A percentile compares a stretch with the other conserved stretches of the same genome.
Conservation (phyloP, 2,888 invertebrate genomes). For the Sarcophaga variegata region DNA sequence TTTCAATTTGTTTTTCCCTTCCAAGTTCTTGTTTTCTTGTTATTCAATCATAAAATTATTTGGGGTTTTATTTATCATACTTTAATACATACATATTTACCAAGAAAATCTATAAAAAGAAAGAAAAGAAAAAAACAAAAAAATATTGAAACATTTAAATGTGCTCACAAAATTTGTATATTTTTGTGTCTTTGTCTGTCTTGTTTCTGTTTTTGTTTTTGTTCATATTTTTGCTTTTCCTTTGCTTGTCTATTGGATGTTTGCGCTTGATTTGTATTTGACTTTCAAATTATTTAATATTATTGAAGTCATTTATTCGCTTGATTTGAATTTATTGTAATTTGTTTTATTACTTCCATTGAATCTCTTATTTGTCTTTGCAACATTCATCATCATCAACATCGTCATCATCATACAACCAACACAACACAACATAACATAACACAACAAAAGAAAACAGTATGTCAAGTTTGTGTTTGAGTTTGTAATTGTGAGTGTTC, state of each 20-base stretch:
- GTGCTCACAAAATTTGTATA: not conserved
- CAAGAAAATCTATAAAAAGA: not conserved
- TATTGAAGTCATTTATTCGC: constrained; percentile 39
- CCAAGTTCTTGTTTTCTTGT: not conserved
- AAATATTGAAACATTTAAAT: not conserved
- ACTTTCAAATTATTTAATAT: constrained; percentile 46
- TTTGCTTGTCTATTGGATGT: too few relatives aligned
- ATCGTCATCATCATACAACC: too few relatives aligned
- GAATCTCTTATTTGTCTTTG: too few relatives aligned
- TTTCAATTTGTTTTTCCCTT: not conserved
- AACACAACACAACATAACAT: too few relatives aligned
- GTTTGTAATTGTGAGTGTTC: too few relatives aligned
- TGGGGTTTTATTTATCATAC: not conserved
- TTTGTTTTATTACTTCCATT: too few relatives aligned
- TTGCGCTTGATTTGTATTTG: constrained; percentile 44
- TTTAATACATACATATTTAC: not conserved
- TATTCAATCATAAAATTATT: constrained; percentile 9
- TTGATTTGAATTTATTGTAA: constrained; percentile 30
- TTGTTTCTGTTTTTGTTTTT: not conserved
- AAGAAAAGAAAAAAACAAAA: not conserved
- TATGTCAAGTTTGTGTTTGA: too few relatives aligned
- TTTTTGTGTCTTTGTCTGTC: not conserved
- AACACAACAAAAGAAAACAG: too few relatives aligned
- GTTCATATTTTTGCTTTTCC: not conserved
- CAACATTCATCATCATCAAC: too few relatives aligned